A percentile compares a stretch with the other conserved stretches of the same genome.
Evolutionary conservation across 1,140 invertebrate genomes (phyloP).

Genomic region (Triops longicaudatus): DNA sequence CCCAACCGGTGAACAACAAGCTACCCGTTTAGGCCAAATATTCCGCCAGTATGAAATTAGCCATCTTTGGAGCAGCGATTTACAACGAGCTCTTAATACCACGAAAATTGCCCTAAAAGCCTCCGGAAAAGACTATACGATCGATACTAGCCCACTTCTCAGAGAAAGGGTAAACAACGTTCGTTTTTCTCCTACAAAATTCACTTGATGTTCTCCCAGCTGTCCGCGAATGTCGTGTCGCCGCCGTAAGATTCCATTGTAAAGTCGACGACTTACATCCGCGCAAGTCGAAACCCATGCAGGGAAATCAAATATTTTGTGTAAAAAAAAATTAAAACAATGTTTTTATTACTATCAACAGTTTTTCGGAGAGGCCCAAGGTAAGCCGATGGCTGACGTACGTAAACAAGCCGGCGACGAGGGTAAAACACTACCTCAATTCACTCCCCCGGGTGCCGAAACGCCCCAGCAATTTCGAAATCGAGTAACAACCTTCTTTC

Average conservation of each 20-base stretch:
- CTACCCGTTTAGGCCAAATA: background rate
- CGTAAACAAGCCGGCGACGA: background rate
- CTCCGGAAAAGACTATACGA: background rate
- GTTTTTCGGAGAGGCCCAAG: slow-evolving; percentile 19
- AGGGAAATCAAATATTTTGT: background rate
- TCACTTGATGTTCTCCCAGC: too few species aligned
- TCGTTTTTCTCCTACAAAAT: background rate
- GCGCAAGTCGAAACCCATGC: too few species aligned
- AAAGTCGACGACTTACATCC: too few species aligned
- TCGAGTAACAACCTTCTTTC: slow-evolving; percentile 18
- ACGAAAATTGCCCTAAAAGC: slow-evolving; percentile 2
- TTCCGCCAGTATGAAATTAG: background rate
- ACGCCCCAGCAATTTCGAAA: background rate
- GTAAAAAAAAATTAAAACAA: background rate
- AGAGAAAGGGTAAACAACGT: slow-evolving; percentile 20
- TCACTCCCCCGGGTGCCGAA: slow-evolving; percentile 19
- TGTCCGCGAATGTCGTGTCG: too few species aligned
- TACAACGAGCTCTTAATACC: slow-evolving; percentile 21
- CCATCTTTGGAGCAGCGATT: slow-evolving; percentile 25
- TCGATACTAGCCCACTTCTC: background rate
- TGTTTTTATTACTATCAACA: too few species aligned
- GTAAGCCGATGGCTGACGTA: background rate
- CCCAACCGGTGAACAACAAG: slow-evolving; percentile 18
- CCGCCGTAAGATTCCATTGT: too few species aligned
- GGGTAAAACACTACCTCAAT: background rate